phyloP scores from a whole-genome alignment of 2,888 invertebrate species.

The Caprella mutica region DNA sequence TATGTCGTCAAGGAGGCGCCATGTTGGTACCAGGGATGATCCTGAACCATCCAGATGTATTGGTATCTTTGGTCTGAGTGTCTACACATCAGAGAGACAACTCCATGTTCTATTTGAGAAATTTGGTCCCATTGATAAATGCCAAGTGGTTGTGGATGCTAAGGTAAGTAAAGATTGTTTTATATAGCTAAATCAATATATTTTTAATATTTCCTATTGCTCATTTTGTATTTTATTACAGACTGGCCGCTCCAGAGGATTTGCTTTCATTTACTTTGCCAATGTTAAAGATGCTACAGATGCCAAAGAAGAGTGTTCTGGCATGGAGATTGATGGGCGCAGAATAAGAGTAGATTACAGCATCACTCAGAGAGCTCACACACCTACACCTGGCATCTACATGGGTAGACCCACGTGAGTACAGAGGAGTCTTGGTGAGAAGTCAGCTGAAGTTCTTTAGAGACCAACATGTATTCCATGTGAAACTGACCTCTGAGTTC shows the following conservation, averaged over 20 bases:
- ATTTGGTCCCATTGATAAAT: slow-evolving; percentile 81
- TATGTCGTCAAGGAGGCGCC: slow-evolving; percentile 66
- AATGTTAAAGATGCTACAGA: slow-evolving; percentile 75
- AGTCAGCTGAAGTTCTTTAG: too few species aligned
- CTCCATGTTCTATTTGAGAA: slow-evolving; percentile 83
- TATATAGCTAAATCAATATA: neutral
- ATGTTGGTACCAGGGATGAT: slow-evolving; percentile 61
- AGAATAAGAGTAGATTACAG: slow-evolving; percentile 90
- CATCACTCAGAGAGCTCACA: slow-evolving; percentile 89
- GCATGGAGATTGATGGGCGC: slow-evolving; percentile 87
- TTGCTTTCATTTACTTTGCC: slow-evolving; percentile 90
- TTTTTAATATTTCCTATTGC: slow-evolving; percentile 5
- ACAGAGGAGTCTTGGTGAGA: too few species aligned
- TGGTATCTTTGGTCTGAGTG: slow-evolving; percentile 87
- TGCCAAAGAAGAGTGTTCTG: slow-evolving; percentile 86
- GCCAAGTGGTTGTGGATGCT: slow-evolving; percentile 89
- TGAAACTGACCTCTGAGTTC: too few species aligned
- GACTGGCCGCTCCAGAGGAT: slow-evolving; percentile 89
- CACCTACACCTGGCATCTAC: slow-evolving; percentile 93
- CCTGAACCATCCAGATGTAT: slow-evolving; percentile 79
- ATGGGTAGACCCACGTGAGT: slow-evolving; percentile 94
- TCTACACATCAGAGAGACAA: slow-evolving; percentile 84
- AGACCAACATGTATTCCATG: too few species aligned
- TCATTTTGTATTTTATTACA: slow-evolving; percentile 41
- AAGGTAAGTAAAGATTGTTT: slow-evolving; percentile 52